phyloP scores from a whole-genome alignment of 2,113 vertebrate species.

The Copsychus sechellarum region DNA sequence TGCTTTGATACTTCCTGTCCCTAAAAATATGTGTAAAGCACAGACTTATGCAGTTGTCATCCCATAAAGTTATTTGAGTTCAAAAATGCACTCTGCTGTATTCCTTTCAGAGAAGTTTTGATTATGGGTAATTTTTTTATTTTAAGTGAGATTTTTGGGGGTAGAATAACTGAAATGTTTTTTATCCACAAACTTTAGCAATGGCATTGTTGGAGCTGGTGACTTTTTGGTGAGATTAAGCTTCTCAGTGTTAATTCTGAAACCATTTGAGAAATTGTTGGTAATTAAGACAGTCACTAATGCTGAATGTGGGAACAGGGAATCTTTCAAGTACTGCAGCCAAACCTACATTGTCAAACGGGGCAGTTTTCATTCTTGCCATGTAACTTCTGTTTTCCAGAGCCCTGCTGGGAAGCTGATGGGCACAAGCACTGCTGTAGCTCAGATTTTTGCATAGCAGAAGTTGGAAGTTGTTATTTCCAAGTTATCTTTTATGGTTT shows the following conservation, averaged over 20 bases:
- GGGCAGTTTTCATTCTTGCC: background rate
- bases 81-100: background rate
- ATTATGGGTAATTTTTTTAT: background rate
- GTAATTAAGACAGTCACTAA: background rate
- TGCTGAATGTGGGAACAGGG: background rate
- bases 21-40: background rate
- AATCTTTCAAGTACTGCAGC: background rate
- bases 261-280: background rate
- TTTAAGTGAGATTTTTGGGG: background rate
- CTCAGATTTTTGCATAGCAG: background rate
- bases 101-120: background rate
- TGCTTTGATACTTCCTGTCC: background rate
- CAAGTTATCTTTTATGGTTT: background rate
- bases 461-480: conserved; percentile 7
- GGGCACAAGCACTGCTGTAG: background rate
- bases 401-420: background rate
- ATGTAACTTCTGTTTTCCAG: background rate
- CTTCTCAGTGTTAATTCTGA: background rate
- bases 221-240: background rate
- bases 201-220: background rate
- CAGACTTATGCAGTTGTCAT: background rate
- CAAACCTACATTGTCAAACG: background rate
- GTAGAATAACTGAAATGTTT: background rate
- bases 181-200: background rate
- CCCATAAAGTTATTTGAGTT: background rate